Conservation (phyloP, 2,888 invertebrate species). For the Carcina quercana region DNA sequence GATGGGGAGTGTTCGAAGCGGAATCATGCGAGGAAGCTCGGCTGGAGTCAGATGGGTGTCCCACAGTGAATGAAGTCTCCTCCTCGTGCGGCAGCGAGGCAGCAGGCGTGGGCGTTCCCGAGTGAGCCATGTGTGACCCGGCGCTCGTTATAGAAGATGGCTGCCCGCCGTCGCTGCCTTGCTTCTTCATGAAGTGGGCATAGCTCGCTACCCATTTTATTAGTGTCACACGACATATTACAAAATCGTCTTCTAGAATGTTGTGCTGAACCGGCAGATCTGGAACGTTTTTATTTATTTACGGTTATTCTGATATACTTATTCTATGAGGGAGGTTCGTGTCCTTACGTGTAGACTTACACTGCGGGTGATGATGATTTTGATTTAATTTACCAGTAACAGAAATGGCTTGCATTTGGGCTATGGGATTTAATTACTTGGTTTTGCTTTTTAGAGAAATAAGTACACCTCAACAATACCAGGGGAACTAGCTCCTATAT, state of each 20-base stretch:
- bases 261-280: conserved; percentile 86
- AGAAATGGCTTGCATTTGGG: too few species aligned
- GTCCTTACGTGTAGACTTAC: too few species aligned
- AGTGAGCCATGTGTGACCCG: conserved; percentile 54
- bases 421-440: too few species aligned
- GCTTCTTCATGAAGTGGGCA: conserved; percentile 83
- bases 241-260: conserved; percentile 79
- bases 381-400: too few species aligned
- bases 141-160: conserved; percentile 64
- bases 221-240: conserved; percentile 86
- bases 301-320: too few species aligned
- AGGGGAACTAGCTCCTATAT: too few species aligned
- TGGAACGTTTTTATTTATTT: conserved; percentile 34
- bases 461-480: too few species aligned
- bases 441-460: too few species aligned
- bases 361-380: too few species aligned
- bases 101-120: conserved; percentile 53
- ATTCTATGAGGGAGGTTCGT: too few species aligned
- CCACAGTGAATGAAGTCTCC: conserved; percentile 62
- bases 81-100: conserved; percentile 59
- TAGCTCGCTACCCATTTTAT: conserved; percentile 93
- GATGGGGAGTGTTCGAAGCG: conserved; percentile 69
- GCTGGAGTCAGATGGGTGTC: conserved; percentile 65
- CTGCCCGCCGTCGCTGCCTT: conserved; percentile 63
- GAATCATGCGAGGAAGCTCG: conserved; percentile 69